Evolutionary conservation across 2,888 invertebrate genomes (phyloP), one percentile per base, ranked within the genome.

Genomic region (Anaspis maculata): DNA sequence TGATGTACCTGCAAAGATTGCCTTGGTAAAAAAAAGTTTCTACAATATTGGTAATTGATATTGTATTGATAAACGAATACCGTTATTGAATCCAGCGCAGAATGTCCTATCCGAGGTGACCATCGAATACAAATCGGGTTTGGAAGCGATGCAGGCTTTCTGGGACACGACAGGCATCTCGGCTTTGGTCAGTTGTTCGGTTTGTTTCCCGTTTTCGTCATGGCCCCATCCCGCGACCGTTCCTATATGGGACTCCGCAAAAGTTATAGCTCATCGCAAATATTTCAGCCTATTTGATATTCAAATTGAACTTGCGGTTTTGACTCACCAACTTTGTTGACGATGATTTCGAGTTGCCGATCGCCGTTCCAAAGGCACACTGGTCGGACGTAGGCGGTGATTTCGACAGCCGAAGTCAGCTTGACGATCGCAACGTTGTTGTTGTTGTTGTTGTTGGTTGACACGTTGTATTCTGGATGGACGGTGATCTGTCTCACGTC

Each of bases 81-180:
- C 66, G 45, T 67, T 66, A 36, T 54, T 47, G 40, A 61, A 66
- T 1, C 66, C 66, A 4, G 67, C 67, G 40, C 67, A 68, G 39
- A 57, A 77, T 0, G 75, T 74, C 47, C 65, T 71, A 2, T 70
- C 68, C 0, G 73, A 72, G 0, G 75, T 74, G 54, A 74, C 76
- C 26, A 70, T 61, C 0, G 71, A 70, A 54, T 73, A 77, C 64
- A 77, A 76, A 30, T 74, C 73, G 44, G 72, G 72, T 57, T 72
- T 72, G 0, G 75, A 76, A 37, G 73, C 62, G 44, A 77, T 68
- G 56, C 77, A 77, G 4, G 72, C 72, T 51, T 72, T 69, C 40
- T 71, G 71, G 41, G 72, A 68, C 0, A 76, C 74, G 5, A 77
- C 66, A 0, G 76, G 76, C 76, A 77, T 75, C 40, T 70, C 68